Base-by-base conservation (phyloP, 2,888 invertebrate species). In the Cybosia mesomella region DNA sequence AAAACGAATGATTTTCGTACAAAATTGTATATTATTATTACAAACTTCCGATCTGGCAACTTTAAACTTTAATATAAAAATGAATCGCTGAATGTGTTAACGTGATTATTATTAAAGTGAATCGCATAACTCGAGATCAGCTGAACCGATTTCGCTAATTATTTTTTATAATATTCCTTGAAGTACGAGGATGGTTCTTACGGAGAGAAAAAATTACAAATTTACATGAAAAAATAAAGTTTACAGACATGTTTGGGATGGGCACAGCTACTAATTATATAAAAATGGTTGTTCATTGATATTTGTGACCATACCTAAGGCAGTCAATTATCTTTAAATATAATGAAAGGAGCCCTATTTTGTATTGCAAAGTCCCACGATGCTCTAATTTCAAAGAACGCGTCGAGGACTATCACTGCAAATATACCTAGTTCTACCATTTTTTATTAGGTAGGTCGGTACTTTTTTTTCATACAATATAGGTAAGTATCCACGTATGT, bases 1-100 rank as follows among this genome's bases (percentile, higher is more conserved):
- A 65, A 70, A 75, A 77, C 63, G 60, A 34, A 58, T 10, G 1
- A 0, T n/a, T 39, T 68, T n/a, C 59, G 66, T 57, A 61, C 65
- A 72, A 74, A 68, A 74, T 62, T 78, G 53, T 79, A 71, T 73
- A 71, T 75, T 76, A 72, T 49, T 76, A 78, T 78, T 78, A 80
- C 78, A 80, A 80, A 73, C 75, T 76, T 76, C 64, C 69, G 67
- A 71, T 70, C 64, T 69, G 60, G 34, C 69, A 59, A 71, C 61
- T 66, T 58, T 67, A 22, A 58, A 28, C 5, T 4, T 28, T 4
- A 28, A 28, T 28, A 28, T 5, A 28, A 28, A 28, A 28, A n/a
- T n/a, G n/a, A n/a, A n/a, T n/a, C n/a, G n/a, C n/a, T n/a, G n/a
- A n/a, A n/a, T n/a, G n/a, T n/a, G n/a, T n/a, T n/a, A n/a, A n/a